Percentiles rank a stretch among this genome's conserved stretches.
Conservation (phyloP, 92 coral and sea anemone genomes). For the Siderastrea radians region DNA sequence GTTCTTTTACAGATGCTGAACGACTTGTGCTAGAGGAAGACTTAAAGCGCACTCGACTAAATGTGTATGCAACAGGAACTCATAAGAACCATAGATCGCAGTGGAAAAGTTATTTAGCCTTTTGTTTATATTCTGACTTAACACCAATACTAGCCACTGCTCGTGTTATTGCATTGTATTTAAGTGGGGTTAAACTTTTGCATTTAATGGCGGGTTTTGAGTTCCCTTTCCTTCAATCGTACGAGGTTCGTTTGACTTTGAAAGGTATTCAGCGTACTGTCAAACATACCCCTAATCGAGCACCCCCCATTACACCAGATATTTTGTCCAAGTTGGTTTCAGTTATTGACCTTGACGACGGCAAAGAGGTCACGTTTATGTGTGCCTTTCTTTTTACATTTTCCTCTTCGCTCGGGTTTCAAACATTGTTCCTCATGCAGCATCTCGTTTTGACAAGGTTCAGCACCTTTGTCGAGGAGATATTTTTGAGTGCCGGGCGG, state of each 20-base stretch:
- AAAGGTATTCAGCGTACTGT: constrained; percentile 17
- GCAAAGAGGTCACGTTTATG: constrained; percentile 27
- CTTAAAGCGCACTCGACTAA: not conserved
- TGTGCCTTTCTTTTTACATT: constrained; percentile 51
- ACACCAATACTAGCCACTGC: constrained; percentile 15
- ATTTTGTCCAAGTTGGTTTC: constrained; percentile 28
- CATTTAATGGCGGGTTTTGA: constrained; percentile 33
- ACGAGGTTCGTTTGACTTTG: constrained; percentile 22
- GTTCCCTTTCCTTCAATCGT: constrained; percentile 25
- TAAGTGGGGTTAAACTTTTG: constrained; percentile 55
- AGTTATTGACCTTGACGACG: constrained; percentile 10
- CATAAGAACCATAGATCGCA: constrained; percentile 19
- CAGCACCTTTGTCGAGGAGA: constrained; percentile 43
- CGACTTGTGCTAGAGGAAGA: not conserved
- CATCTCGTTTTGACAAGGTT: constrained; percentile 27
- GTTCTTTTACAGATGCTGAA: constrained; percentile 19
- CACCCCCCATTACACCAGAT: constrained; percentile 34
- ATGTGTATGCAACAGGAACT: constrained; percentile 7
- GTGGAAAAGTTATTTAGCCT: constrained; percentile 27
- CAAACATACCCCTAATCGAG: constrained; percentile 33
- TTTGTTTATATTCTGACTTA: constrained; percentile 25
- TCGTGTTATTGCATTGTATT: constrained; percentile 19
- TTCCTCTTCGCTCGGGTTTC: constrained; percentile 50
- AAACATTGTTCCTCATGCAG: constrained; percentile 33
- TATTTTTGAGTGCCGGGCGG: constrained; percentile 30